Conservation (phyloP, 2,113 vertebrate genomes). For the Phylloscopus trochiloides region DNA sequence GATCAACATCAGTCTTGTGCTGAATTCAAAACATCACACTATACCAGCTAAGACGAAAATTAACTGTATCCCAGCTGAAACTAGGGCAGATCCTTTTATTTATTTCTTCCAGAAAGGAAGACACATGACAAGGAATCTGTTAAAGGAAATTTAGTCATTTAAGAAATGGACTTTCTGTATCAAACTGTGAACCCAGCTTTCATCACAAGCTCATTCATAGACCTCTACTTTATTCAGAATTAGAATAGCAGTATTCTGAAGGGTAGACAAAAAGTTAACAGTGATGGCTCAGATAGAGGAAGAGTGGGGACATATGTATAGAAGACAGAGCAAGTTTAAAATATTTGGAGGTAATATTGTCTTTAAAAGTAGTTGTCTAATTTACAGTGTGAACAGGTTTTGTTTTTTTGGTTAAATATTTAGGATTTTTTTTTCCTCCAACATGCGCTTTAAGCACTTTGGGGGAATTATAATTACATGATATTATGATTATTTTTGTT, state of each 20-base stretch:
- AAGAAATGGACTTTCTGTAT: not conserved
- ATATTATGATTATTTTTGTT: not conserved
- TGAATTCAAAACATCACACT: not conserved
- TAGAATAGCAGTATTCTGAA: not conserved
- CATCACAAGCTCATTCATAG: not conserved
- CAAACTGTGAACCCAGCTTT: not conserved
- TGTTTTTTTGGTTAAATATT: not conserved
- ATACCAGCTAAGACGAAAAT: not conserved
- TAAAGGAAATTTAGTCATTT: not conserved
- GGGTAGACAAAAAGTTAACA: not conserved
- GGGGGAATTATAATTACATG: not conserved
- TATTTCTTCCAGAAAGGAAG: not conserved
- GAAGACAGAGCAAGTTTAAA: not conserved
- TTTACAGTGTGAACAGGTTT: not conserved
- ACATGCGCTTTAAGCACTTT: not conserved
- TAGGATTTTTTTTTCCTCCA: fast-evolving
- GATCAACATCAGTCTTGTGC: not conserved
- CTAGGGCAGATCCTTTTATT: not conserved
- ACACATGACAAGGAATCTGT: not conserved
- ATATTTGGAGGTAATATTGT: not conserved
- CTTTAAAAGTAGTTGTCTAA: not conserved
- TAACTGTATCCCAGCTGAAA: not conserved
- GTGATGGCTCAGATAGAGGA: not conserved
- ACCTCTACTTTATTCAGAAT: not conserved
- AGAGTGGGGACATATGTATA: not conserved